Conservation (phyloP, 2,888 invertebrate species). For the Epirrhoe alternata region DNA sequence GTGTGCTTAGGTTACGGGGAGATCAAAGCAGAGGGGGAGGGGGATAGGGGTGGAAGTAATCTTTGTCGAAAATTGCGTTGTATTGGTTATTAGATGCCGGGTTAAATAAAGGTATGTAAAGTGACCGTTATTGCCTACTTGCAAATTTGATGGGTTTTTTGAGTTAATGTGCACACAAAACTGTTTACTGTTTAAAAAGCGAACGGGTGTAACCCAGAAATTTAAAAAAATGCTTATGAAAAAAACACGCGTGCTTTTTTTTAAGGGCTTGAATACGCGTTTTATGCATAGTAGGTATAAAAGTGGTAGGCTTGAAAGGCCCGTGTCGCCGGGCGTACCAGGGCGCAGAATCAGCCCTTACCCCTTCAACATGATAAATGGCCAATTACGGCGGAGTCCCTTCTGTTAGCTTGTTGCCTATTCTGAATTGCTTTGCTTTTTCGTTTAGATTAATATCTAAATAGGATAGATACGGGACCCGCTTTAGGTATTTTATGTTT, state of each 20-base stretch:
- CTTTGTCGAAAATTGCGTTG: slow-evolving; percentile 75
- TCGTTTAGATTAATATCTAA: slow-evolving; percentile 86
- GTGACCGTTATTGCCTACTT: slow-evolving; percentile 43
- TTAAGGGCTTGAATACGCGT: neutral
- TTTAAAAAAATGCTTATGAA: neutral
- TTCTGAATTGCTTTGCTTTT: slow-evolving; percentile 85
- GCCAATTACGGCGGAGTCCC: slow-evolving; percentile 84
- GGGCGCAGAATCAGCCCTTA: slow-evolving; percentile 74
- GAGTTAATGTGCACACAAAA: slow-evolving; percentile 24
- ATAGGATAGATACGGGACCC: slow-evolving; percentile 85
- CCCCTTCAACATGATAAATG: slow-evolving; percentile 86
- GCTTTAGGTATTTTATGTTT: slow-evolving; percentile 84
- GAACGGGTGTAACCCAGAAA: neutral
- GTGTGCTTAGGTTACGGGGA: slow-evolving; percentile 71
- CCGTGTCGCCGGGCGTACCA: slow-evolving; percentile 55
- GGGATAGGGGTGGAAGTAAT: slow-evolving; percentile 60
- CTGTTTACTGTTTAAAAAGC: neutral
- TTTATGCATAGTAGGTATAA: slow-evolving; percentile 12
- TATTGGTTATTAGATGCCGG: slow-evolving; percentile 68
- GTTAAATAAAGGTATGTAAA: slow-evolving; percentile 55
- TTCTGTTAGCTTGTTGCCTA: slow-evolving; percentile 85
- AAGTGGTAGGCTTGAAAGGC: slow-evolving; percentile 15
- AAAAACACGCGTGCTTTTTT: neutral
- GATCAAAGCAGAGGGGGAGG: slow-evolving; percentile 38
- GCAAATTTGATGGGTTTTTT: slow-evolving; percentile 40